phyloP scores from a whole-genome alignment of 2,888 invertebrate genomes.

The Ptychoptera albimana region DNA sequence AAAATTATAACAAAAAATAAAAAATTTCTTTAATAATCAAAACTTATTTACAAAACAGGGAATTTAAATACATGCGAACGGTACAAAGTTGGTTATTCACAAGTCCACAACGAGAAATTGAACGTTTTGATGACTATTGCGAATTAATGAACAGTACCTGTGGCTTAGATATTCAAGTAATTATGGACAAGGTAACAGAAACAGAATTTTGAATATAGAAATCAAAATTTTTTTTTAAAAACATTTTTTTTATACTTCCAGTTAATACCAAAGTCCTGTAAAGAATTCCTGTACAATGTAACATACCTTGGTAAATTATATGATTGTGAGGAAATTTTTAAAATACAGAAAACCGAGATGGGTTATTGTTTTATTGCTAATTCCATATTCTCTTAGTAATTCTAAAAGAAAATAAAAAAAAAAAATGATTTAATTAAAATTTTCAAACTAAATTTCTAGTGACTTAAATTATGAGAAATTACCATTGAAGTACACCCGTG shows the following conservation, averaged over 20 bases:
- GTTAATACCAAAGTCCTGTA: slow-evolving; percentile 16
- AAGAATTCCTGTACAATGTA: slow-evolving; percentile 13
- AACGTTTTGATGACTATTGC: background rate
- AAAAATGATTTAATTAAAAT: background rate
- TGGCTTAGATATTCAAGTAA: background rate
- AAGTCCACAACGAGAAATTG: slow-evolving; percentile 1
- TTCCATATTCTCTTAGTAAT: slow-evolving; percentile 19
- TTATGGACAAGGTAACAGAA: no score
- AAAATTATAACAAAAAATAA: no score
- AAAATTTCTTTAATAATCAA: no score
- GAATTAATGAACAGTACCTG: background rate
- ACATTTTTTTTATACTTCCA: slow-evolving; percentile 10
- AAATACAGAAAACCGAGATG: slow-evolving; percentile 19
- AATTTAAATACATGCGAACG: background rate
- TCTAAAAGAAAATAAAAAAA: slow-evolving; percentile 4
- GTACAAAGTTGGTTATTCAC: slow-evolving; percentile 1
- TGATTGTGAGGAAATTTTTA: slow-evolving; percentile 16
- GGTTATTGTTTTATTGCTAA: slow-evolving; percentile 20
- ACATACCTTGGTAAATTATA: slow-evolving; percentile 11
- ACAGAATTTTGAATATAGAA: no score
- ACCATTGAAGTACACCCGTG: background rate
- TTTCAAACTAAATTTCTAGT: background rate
- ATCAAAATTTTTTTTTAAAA: no score
- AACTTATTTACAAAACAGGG: background rate
- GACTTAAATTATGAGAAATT: background rate